Evolutionary conservation across 2,888 invertebrate species (phyloP).

Genomic region (Allolobophora icterica): DNA sequence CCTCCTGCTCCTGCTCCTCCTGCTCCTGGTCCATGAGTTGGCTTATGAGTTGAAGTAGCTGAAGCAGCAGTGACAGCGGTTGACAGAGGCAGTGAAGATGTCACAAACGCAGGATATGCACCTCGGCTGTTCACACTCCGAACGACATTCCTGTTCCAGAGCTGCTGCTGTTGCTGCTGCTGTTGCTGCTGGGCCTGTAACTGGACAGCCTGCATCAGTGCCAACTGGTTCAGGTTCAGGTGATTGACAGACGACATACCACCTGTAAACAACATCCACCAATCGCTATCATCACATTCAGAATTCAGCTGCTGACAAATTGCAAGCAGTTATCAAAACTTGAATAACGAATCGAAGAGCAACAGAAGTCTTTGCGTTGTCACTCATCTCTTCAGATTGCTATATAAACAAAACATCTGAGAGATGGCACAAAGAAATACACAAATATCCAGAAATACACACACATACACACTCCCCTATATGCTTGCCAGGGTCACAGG

Average conservation of each 20-base stretch:
- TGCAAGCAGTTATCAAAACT: no score
- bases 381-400: no score
- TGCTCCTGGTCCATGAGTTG: not conserved
- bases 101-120: not conserved
- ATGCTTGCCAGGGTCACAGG: no score
- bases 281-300: not conserved
- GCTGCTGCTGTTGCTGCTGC: constrained; percentile 31
- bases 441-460: no score
- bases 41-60: not conserved
- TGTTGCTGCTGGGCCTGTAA: constrained; percentile 34
- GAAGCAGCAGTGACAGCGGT: not conserved
- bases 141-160: not conserved
- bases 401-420: no score
- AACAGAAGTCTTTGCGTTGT: no score
- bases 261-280: not conserved
- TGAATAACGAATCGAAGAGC: no score
- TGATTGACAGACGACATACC: constrained; percentile 12
- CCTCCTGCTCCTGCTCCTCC: not conserved
- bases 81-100: not conserved
- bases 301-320: no score
- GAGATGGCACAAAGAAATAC: no score
- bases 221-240: constrained; percentile 27
- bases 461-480: no score
- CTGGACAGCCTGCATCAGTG: constrained; percentile 27
- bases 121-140: not conserved